Base-by-base conservation (phyloP, 1,140 invertebrate genomes). In the Maconellicoccus hirsutus region DNA sequence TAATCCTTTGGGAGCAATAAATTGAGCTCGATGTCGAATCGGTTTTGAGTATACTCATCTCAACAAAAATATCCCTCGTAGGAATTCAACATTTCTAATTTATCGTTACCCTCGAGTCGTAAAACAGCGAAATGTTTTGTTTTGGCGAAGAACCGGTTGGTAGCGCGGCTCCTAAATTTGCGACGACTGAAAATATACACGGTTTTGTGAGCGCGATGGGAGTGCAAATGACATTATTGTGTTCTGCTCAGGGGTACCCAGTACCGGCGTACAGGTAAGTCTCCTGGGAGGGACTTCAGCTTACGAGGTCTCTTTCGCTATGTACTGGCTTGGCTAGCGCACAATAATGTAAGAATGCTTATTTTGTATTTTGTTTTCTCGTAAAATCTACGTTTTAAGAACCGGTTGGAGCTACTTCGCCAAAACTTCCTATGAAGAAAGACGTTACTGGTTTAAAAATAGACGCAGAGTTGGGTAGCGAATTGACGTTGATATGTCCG, bases 211-310 rank as follows among this genome's bases (percentile, higher is more conserved):
- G 82, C 72, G 79, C 83, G 75, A 78, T 83, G 77, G 87, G 85
- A 78, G 84, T 83, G 38, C 85, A 84, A 52, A 70, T 70, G 22
- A 70, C 39, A 63, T 42, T 72, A 69, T 27, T 86, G 73, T 91
- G 89, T 78, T 84, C 84, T 70, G 88, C 87, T 8, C 86, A 89
- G 80, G 86, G 84, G 70, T 87, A 85, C 79, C 88, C 88, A 70
- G 82, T 84, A 74, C 87, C 88, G 73, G 77, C 81, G 69, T 86
- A 86, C 83, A 88, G 87, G 88, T 89, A 85, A 75, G 77, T 76
- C 74, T 72, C 74, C 70, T 3, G 29, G 12, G 42, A 52, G 42
- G 42, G 4, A 14, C 6, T 52, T 52, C n/a, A 19, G 3, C 3
- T 52, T 52, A 52, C 16, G 12, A 16, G 42, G 42, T 14, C 12